A percentile compares a stretch with the other conserved stretches of the same genome.
Conservation (phyloP, 2,113 vertebrate genomes). For the Bubo scandiacus region DNA sequence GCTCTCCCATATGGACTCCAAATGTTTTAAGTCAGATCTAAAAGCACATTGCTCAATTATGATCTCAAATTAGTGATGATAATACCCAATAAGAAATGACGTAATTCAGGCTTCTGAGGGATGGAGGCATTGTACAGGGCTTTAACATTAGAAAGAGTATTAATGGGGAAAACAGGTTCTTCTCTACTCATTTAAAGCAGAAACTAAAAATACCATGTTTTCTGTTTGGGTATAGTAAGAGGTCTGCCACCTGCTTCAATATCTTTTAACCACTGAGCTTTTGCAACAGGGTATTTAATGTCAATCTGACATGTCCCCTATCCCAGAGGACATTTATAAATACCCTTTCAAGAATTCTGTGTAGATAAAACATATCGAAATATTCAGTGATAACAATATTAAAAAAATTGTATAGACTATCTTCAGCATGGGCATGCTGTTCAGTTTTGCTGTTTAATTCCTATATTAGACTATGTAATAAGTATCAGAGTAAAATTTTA, state of each 20-base stretch:
- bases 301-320: neutral
- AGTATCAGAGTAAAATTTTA: neutral
- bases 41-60: conserved; percentile 7
- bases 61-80: conserved; percentile 34
- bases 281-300: neutral
- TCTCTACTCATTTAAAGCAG: neutral
- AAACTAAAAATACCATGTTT: neutral
- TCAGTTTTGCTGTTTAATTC: neutral
- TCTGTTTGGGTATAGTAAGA: neutral
- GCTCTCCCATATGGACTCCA: conserved; percentile 17
- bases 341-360: neutral
- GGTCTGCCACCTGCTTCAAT: neutral
- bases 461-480: neutral
- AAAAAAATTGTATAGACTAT: neutral
- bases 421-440: neutral
- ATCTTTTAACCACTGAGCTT: neutral
- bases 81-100: neutral
- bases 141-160: neutral
- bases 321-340: neutral
- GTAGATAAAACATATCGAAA: neutral
- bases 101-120: neutral
- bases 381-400: neutral
- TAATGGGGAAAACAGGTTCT: neutral
- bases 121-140: neutral
- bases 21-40: conserved; percentile 16